Conservation (phyloP, 2,113 vertebrate genomes). For the Upupa epops region DNA sequence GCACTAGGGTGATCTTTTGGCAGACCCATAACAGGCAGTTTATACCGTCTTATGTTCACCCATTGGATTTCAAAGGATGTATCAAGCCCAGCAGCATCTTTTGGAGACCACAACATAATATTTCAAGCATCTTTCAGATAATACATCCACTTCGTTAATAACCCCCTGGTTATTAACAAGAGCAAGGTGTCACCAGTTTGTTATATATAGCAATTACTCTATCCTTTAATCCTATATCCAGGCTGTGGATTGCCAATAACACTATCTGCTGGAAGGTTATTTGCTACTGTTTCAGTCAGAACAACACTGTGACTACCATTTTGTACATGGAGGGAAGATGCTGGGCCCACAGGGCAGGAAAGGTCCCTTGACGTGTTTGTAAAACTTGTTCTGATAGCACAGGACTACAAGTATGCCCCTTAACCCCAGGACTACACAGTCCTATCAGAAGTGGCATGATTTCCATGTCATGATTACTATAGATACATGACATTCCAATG, state of each 20-base stretch:
- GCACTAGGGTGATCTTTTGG: background rate
- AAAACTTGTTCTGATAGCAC: background rate
- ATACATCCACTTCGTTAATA: background rate
- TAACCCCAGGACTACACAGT: background rate
- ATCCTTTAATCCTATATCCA: background rate
- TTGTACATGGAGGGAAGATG: background rate
- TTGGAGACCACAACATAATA: background rate
- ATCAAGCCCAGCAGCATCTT: background rate
- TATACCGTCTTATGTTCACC: background rate
- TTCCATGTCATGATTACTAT: no score
- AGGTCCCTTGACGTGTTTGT: background rate
- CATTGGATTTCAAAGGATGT: background rate
- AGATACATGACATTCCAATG: background rate
- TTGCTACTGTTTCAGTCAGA: background rate
- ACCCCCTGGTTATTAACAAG: background rate
- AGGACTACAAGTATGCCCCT: background rate
- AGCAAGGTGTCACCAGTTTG: background rate
- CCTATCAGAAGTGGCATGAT: background rate
- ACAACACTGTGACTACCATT: fast-evolving
- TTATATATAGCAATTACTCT: no score
- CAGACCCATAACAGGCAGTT: background rate
- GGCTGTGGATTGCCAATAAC: background rate
- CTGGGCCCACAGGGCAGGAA: background rate
- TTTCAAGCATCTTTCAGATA: background rate
- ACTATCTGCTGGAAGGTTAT: background rate